A percentile compares a stretch with the other conserved stretches of the same genome.
Evolutionary conservation across 1,140 invertebrate species (phyloP).

Genomic region (Dendrolimus punctatus): DNA sequence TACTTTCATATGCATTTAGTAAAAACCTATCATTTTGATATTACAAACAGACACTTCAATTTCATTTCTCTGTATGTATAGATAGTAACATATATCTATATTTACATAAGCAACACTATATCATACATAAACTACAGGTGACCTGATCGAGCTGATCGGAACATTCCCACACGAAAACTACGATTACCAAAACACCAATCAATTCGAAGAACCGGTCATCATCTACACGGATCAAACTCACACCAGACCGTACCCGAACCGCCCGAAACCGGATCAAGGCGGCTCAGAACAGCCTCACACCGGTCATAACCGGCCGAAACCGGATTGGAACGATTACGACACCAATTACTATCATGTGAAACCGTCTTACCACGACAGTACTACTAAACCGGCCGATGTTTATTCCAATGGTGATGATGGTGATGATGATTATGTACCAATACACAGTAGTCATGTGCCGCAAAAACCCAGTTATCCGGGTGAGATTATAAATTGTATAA

Average conservation of each 20-base stretch:
- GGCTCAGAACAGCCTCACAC: conserved; percentile 16
- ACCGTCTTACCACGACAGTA: conserved; percentile 66
- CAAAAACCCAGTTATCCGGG: conserved; percentile 61
- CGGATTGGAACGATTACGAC: conserved; percentile 48
- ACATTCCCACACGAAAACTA: conserved; percentile 72
- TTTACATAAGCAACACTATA: conserved; percentile 2
- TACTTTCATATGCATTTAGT: too few relatives aligned
- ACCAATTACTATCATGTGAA: conserved; percentile 64
- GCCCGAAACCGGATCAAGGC: conserved; percentile 42
- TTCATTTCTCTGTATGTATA: too few relatives aligned
- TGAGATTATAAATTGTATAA: conserved; percentile 39
- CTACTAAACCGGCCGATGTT: conserved; percentile 41
- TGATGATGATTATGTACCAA: conserved; percentile 61
- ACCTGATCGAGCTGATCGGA: conserved; percentile 74
- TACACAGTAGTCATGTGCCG: conserved; percentile 46
- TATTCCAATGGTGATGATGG: conserved; percentile 32
- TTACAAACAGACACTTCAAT: too few relatives aligned
- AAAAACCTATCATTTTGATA: too few relatives aligned
- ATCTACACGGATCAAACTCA: conserved; percentile 57
- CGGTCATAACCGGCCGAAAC: conserved; percentile 39
- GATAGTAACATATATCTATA: too few relatives aligned
- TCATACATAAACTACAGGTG: conserved; percentile 55
- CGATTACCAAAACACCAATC: conserved; percentile 59
- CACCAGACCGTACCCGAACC: conserved; percentile 47
- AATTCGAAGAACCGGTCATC: conserved; percentile 70